These are phyloP conservation scores for Drosophila parabipectinata DNA, from an alignment of 1,140 invertebrate species.

Conservation along the genomic window DNA sequence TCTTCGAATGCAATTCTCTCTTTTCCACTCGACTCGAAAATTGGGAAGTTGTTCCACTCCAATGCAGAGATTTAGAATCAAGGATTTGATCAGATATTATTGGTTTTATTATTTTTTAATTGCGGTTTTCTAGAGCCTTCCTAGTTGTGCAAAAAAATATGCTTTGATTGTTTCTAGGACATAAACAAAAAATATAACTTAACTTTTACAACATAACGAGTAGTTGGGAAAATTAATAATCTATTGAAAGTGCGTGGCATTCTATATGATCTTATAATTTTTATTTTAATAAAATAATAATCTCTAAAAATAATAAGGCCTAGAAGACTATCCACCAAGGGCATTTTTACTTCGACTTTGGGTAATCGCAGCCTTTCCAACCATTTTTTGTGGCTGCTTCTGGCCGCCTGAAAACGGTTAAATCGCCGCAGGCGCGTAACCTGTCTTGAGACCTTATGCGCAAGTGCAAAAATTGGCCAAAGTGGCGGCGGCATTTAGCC, in stretches of 20 bases:
- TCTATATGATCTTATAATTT: too few species aligned
- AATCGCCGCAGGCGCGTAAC: slow-evolving; percentile 80
- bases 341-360: slow-evolving; percentile 23
- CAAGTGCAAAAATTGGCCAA: slow-evolving; percentile 82
- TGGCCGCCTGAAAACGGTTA: slow-evolving; percentile 72
- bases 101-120: not conserved
- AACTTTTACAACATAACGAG: too few species aligned
- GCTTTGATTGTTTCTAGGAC: not conserved
- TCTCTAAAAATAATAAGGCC: not conserved
- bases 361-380: slow-evolving; percentile 21
- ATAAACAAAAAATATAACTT: too few species aligned
- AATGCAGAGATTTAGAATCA: not conserved
- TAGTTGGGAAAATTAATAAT: too few species aligned
- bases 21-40: slow-evolving; percentile 26
- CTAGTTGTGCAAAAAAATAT: too few species aligned
- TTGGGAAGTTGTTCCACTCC: not conserved
- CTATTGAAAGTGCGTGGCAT: too few species aligned
- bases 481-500: slow-evolving; percentile 61
- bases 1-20: slow-evolving; percentile 15
- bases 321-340: slow-evolving; percentile 8
- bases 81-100: not conserved
- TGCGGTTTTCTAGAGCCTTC: not conserved
- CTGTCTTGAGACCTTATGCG: slow-evolving; percentile 81
- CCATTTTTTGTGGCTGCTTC: slow-evolving; percentile 29
- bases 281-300: too few species aligned